Evolutionary conservation across 2,797 vertebrate species (phyloP), one percentile per base, ranked within the genome.

Genomic region (Synanceia verrucosa): DNA sequence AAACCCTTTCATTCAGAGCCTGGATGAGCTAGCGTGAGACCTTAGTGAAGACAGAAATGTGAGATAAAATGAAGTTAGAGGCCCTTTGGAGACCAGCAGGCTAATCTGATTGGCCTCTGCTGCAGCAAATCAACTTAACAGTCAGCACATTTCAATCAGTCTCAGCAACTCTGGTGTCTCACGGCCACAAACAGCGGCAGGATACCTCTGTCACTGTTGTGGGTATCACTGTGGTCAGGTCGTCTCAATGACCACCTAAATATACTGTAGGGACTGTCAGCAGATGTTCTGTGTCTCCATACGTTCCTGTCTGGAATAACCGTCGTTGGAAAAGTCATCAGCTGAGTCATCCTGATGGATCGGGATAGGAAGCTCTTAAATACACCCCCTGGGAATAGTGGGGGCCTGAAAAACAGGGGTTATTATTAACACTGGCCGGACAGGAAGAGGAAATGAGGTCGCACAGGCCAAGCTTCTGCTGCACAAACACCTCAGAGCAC

Each of bases 381-480:
- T 87, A 64, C 68, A 74, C 51, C 76, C 52, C 63, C 57, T 31
- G 83, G 70, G 82, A 89, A 73, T 65, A 72, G 76, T 33, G 51
- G 72, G n/a, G 58, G 65, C 73, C 71, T 78, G 68, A 89, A 91
- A 92, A 93, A 88, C 83, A 88, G 60, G 8, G 51, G 69, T 87
- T 92, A 90, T 90, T 90, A 93, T 91, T 88, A 90, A 89, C 82
- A 75, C 41, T 81, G 81, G 75, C 80, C 81, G 77, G 55, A 83
- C 84, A 84, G 89, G 88, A 93, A 93, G 81, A 90, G 91, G 92
- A 93, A 90, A 91, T 86, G 70, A 88, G 89, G 90, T 89, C 74
- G 41, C 36, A 72, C 28, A 70, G 82, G 78, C 86, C 73, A 78
- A 71, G 78, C 74, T 73, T 75, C 70, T 86, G 83, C 86, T 79